Base-by-base conservation (phyloP, 2,888 invertebrate genomes). In the Stenurella melanura region DNA sequence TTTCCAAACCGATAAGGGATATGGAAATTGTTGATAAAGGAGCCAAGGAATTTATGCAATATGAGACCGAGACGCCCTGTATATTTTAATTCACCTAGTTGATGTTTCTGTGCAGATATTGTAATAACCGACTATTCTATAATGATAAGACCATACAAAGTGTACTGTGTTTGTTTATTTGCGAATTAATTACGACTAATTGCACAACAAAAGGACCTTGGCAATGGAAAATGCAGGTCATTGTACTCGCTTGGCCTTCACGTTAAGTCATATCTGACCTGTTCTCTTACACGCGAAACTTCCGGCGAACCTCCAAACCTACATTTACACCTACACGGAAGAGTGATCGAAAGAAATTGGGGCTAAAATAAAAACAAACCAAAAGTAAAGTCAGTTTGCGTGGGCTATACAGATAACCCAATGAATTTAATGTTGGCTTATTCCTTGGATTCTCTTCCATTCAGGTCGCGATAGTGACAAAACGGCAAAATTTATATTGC, bases 271-370 rank as follows among this genome's bases (percentile, higher is more conserved):
- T 73, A 76, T 67, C 69, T 73, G 68, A 68, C 66, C 54, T 34
- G 68, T 34, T 70, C 58, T 58, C 19, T 58, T 19, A 58, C 54
- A 42, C 34, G 26, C 68, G 17, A n/a, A 34, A 73, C 76, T 79
- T 79, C 79, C 79, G 77, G 79, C 64, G 75, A 77, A 73, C 79
- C 79, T 76, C 79, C 77, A 77, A 79, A 79, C 79, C 79, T 68
- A 79, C 75, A 75, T 79, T 79, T 70, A 42, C 76, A 63, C 61
- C 30, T 58, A 64, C 18, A 26, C 67, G 66, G 58, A 50, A 67
- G 56, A 66, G 57, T 15, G 60, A 56, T 34, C 64, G 38, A 72
- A 26, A 26, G 26, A 63, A 61, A 60, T 58, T 50, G 50, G 50
- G 50, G 50, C 50, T 15, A 12, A 50, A 50, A 50, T n/a, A 50